Percentiles rank a stretch among this genome's conserved stretches.
Evolutionary conservation across 2,797 vertebrate genomes (phyloP).

Genomic region (Molossus alvarezi): DNA sequence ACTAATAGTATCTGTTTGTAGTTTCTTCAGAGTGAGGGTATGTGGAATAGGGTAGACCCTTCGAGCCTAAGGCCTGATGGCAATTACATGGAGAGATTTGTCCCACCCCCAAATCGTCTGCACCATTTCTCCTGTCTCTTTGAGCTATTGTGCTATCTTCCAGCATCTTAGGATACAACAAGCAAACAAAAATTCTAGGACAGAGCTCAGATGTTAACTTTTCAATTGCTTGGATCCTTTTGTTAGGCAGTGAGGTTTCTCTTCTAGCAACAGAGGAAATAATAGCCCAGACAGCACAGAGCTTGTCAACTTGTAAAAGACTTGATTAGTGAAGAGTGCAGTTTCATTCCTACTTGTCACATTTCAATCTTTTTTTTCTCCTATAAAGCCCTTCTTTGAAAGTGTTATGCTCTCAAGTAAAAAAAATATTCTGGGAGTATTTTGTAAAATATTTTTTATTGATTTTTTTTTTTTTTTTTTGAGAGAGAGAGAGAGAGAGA

Average conservation of each 20-base stretch:
- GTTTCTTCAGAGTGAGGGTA: constrained; percentile 41
- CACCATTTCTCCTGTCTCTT: neutral
- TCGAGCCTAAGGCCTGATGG: neutral
- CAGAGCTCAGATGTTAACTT: neutral
- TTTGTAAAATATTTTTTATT: neutral
- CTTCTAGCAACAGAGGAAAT: constrained; percentile 13
- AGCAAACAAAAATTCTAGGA: neutral
- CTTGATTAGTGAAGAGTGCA: neutral
- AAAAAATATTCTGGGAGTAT: constrained; percentile 41
- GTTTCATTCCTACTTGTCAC: constrained; percentile 57
- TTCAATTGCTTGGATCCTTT: neutral
- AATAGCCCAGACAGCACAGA: neutral
- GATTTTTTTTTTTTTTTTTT: no score
- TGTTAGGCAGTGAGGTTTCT: constrained; percentile 1
- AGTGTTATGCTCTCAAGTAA: neutral
- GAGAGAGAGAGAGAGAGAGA: no score
- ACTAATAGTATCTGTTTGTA: neutral
- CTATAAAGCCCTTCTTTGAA: neutral
- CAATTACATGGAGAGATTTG: neutral
- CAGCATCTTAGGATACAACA: neutral
- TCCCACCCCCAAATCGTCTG: neutral
- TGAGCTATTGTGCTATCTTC: neutral
- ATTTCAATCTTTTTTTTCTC: neutral
- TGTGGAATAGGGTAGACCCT: neutral
- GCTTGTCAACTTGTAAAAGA: neutral